Percentiles rank a stretch among this genome's conserved stretches.
phyloP scores from a whole-genome alignment of 2,113 vertebrate genomes.

The Oncorhynchus clarkii region DNA sequence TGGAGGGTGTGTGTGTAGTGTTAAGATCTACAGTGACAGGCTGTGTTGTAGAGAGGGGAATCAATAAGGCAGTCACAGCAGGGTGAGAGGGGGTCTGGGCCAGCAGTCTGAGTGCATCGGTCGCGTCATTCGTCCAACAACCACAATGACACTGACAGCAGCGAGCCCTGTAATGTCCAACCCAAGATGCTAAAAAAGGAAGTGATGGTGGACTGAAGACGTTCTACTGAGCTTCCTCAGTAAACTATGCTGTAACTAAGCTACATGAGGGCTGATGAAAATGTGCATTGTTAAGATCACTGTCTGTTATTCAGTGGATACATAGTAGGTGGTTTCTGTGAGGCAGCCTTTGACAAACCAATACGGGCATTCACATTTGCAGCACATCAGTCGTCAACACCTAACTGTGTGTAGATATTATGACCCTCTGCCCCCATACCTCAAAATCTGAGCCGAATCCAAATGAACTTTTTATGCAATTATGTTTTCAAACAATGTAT shows the following conservation, averaged over 20 bases:
- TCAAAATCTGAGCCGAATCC: too few relatives aligned
- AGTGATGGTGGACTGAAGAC: neutral
- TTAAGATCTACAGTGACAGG: slow-evolving; percentile 96
- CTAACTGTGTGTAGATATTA: too few relatives aligned
- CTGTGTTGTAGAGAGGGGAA: slow-evolving; percentile 86
- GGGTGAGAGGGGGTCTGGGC: slow-evolving; percentile 89
- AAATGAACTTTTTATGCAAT: too few relatives aligned
- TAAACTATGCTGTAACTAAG: neutral
- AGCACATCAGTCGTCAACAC: too few relatives aligned
- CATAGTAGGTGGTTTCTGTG: too few relatives aligned
- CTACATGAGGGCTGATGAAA: slow-evolving; percentile 5
- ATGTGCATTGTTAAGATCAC: too few relatives aligned
- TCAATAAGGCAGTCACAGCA: slow-evolving; percentile 97
- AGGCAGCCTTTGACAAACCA: too few relatives aligned
- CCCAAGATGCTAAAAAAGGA: slow-evolving; percentile 54
- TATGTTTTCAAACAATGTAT: too few relatives aligned
- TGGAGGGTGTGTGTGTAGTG: slow-evolving; percentile 82
- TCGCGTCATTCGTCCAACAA: slow-evolving; percentile 88
- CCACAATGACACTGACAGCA: slow-evolving; percentile 90
- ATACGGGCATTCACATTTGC: too few relatives aligned
- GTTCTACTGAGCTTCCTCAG: neutral
- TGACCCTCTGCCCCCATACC: too few relatives aligned
- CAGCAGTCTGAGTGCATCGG: slow-evolving; percentile 98
- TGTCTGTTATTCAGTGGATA: too few relatives aligned
- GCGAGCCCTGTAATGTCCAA: slow-evolving; percentile 66